A percentile compares a stretch with the other conserved stretches of the same genome.
These are phyloP conservation scores for Bubo blakistoni DNA, from an alignment of 2,113 vertebrate species.

Conservation along the genomic window DNA sequence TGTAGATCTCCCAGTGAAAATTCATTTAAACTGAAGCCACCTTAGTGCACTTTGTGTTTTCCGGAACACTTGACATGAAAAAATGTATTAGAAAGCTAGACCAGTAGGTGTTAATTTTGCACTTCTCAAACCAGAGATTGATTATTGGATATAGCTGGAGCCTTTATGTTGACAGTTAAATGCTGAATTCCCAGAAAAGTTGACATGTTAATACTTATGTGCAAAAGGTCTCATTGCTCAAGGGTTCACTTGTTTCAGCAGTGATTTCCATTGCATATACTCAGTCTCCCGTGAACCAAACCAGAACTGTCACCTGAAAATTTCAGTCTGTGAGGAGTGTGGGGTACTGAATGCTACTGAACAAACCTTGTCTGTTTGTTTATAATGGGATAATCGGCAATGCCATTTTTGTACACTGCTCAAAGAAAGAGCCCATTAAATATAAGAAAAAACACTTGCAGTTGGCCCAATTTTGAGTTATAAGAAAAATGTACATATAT, in stretches of 20 bases:
- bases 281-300: not conserved
- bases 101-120: not conserved
- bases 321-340: not conserved
- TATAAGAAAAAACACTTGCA: not conserved
- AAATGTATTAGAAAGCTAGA: not conserved
- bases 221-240: slow-evolving; percentile 13
- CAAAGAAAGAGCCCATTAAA: not conserved
- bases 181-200: not conserved
- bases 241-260: not conserved
- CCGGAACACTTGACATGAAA: not conserved
- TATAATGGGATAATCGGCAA: not conserved
- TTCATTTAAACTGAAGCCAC: not conserved
- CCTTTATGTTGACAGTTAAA: slow-evolving; percentile 21
- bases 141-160: slow-evolving; percentile 4
- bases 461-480: not conserved
- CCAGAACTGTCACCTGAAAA: not conserved
- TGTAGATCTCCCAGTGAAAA: not conserved
- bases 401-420: not conserved
- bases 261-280: not conserved
- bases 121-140: not conserved
- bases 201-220: not conserved
- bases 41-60: not conserved
- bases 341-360: not conserved
- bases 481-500: not conserved
- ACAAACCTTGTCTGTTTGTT: not conserved